Evolutionary conservation across 2,113 vertebrate genomes (phyloP), one percentile per base, ranked within the genome.

Genomic region (Notiomystis cincta): DNA sequence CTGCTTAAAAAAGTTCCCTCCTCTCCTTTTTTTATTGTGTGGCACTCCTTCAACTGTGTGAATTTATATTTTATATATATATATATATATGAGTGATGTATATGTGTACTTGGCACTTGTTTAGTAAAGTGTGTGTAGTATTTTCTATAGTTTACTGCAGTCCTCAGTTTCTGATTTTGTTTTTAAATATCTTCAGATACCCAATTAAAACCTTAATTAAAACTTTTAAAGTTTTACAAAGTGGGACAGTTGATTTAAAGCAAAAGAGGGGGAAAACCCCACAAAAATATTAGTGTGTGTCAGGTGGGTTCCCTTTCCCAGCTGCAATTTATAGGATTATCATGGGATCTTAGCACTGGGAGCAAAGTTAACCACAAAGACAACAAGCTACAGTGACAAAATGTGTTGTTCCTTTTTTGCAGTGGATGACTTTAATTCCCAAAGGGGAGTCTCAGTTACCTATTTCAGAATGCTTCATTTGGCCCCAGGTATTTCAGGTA

Each of bases 401-500:
- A 96, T 89, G 58, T 42, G 44, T 1, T 61, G 22, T 13, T 77
- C 9, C 28, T 76, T 70, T 93, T 93, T 82, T 86, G 50, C 95
- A 61, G 58, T 83, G 83, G 48, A 38, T 97, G 94, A 87, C 93
- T 98, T 98, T 90, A 82, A 92, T 97, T 97, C 97, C 96, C 89
- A 97, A 75, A 91, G 91, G 65, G 94, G 96, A 94, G 81, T 95
- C 86, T 97, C 86, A 96, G 98, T 98, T 98, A 98, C 98, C 97
- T 98, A 98, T 98, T 98, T 95, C 96, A 98, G 95, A 98, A 98
- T 44, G 98, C 97, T 98, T 97, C 97, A 92, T 93, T 97, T 97
- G 95, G 72, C 92, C 89, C 80, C 97, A 98, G 98, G 98, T 98
- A 98, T 98, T 98, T 98, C 98, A 99, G 98, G 98, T 99, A 98